Evolutionary conservation across 1,140 invertebrate species (phyloP).

Genomic region (Pogonus chalceus): DNA sequence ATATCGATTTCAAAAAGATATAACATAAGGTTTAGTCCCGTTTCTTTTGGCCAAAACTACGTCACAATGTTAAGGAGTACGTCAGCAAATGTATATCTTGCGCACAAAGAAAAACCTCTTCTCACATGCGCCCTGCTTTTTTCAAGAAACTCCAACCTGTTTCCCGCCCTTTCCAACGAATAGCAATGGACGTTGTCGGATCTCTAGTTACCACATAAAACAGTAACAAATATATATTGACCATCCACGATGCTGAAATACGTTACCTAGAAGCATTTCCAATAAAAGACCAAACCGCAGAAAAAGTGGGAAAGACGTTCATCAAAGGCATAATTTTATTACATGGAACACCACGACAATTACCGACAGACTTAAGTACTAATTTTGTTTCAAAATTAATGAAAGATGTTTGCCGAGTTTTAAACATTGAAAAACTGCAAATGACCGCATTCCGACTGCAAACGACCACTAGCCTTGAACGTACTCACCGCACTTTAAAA

Average conservation of each 20-base stretch:
- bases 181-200: slow-evolving; percentile 32
- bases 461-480: slow-evolving; percentile 19
- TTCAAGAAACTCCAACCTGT: slow-evolving; percentile 8
- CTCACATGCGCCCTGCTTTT: slow-evolving; percentile 7
- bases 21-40: background rate
- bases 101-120: slow-evolving; percentile 14
- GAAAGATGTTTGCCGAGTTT: slow-evolving; percentile 19
- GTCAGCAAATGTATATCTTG: slow-evolving; percentile 16
- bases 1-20: slow-evolving; percentile 17
- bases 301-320: slow-evolving; percentile 18
- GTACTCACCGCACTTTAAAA: slow-evolving; percentile 17
- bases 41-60: slow-evolving; percentile 20
- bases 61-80: slow-evolving; percentile 14
- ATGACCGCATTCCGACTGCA: slow-evolving; percentile 25
- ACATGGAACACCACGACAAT: slow-evolving; percentile 21
- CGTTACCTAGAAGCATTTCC: slow-evolving; percentile 21
- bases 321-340: slow-evolving; percentile 19
- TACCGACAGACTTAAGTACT: slow-evolving; percentile 26
- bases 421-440: slow-evolving; percentile 25
- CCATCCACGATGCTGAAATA: slow-evolving; percentile 23
- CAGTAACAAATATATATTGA: slow-evolving; percentile 31
- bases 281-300: slow-evolving; percentile 18
- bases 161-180: slow-evolving; percentile 20
- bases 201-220: slow-evolving; percentile 19
- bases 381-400: slow-evolving; percentile 26